Evolutionary conservation across 1,140 invertebrate genomes (phyloP), one percentile per base, ranked within the genome.

Genomic region (Caenorhabditis brenneri): DNA sequence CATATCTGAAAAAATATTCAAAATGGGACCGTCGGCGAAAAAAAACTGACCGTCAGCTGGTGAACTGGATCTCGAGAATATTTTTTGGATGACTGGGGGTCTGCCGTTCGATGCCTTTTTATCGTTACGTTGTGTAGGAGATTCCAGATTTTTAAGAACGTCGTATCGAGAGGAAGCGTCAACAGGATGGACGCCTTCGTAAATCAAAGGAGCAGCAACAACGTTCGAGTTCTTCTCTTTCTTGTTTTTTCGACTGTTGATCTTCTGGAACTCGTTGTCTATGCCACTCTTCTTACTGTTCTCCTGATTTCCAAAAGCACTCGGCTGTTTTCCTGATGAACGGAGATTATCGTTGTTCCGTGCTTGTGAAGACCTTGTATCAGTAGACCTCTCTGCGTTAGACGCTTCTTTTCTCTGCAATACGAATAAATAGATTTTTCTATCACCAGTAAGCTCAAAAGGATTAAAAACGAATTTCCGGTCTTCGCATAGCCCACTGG

Each of bases 201-300:
- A 39, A 29, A 74, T 48, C 60, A 42, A 16, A 3, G 58, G 55
- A 29, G 81, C 55, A 15, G 81, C 39, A 12, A 46, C 36, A 12
- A n/a, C 4, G 24, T 27, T 69, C 16, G 58, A 36, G 9, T 16
- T 74, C 24, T 82, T 82, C 60, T 82, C 81, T 31, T 82, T 81
- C n/a, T 53, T 39, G 19, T 22, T 51, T 36, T 82, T 82, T 9
- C 60, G 55, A 19, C 51, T 82, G 10, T 58, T 65, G 31, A 82
- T 82, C 42, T 82, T 82, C 29, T 82, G 81, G 27, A 82, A 82
- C 60, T 82, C 81, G 10, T 46, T 42, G 22, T 82, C 81, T 2
- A 29, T 15, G 19, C 42, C 33, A 46, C 15, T 24, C 60, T 82
- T 82, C 22, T 58, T 48, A 10, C 9, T 74, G 22, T 42, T 24